Percentiles rank a stretch among this genome's conserved stretches.
phyloP scores from a whole-genome alignment of 2,113 vertebrate species.

The Pao palembangensis region DNA sequence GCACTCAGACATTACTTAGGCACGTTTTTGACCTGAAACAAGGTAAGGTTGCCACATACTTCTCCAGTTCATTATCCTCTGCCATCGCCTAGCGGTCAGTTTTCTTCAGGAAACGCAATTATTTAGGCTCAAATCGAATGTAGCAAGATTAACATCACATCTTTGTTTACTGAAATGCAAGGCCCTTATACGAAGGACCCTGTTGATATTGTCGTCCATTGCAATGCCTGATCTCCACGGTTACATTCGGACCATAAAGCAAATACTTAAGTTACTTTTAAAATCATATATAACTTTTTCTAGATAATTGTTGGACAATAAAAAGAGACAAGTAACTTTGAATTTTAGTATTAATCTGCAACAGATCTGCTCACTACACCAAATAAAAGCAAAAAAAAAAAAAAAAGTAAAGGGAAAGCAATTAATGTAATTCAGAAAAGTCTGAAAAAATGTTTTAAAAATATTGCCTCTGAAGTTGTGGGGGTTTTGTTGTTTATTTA shows the following conservation, averaged over 20 bases:
- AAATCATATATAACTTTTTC: not conserved
- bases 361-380: too few relatives aligned
- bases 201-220: not conserved
- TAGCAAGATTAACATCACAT: not conserved
- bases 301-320: not conserved
- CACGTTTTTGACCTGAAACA: not conserved
- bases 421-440: too few relatives aligned
- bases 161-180: conserved; percentile 47
- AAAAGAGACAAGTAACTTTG: not conserved
- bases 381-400: too few relatives aligned
- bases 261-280: too few relatives aligned
- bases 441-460: too few relatives aligned
- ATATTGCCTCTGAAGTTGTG: too few relatives aligned
- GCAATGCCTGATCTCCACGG: conserved; percentile 21
- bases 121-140: conserved; percentile 10
- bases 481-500: too few relatives aligned
- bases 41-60: conserved; percentile 34
- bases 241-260: too few relatives aligned
- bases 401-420: too few relatives aligned
- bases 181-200: conserved; percentile 56
- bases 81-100: conserved; percentile 42
- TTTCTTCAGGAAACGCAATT: not conserved
- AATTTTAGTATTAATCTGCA: too few relatives aligned
- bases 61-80: conserved; percentile 69
- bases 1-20: not conserved